Evolutionary conservation across 2,113 vertebrate species (phyloP).

Genomic region (Catharus bicknelli): DNA sequence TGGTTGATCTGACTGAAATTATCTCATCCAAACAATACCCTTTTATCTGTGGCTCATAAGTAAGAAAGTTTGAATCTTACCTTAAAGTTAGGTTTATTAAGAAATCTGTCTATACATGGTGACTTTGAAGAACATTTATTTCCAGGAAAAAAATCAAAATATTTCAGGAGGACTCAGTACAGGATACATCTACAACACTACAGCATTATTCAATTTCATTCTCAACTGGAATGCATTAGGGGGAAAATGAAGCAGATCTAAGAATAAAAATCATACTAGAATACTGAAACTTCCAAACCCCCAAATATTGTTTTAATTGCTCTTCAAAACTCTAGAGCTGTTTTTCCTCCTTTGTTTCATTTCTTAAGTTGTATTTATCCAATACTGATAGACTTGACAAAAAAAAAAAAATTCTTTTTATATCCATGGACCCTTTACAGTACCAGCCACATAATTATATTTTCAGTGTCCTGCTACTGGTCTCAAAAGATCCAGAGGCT

Average conservation of each 20-base stretch:
- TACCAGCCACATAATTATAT: not conserved
- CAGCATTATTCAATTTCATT: not conserved
- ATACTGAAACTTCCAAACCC: not conserved
- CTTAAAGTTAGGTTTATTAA: not conserved
- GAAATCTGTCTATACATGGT: not conserved
- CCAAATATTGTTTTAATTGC: not conserved
- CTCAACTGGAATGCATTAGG: not conserved
- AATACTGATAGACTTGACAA: not conserved
- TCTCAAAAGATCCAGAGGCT: not conserved
- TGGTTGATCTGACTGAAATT: not conserved
- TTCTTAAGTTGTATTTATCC: not conserved
- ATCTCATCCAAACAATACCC: not conserved
- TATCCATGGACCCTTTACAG: not conserved
- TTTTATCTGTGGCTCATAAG: not conserved
- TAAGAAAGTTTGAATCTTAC: not conserved
- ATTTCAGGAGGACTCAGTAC: not conserved
- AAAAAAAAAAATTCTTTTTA: not conserved
- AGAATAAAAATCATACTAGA: not conserved
- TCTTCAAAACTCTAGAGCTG: not conserved
- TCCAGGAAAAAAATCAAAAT: not conserved
- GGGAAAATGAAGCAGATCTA: not conserved
- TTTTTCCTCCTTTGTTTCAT: not conserved
- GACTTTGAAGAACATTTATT: not conserved
- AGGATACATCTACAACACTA: not conserved
- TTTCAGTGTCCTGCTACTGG: not conserved